Base-by-base conservation (phyloP, 1,140 invertebrate genomes). In the Bombus difficillimus region DNA sequence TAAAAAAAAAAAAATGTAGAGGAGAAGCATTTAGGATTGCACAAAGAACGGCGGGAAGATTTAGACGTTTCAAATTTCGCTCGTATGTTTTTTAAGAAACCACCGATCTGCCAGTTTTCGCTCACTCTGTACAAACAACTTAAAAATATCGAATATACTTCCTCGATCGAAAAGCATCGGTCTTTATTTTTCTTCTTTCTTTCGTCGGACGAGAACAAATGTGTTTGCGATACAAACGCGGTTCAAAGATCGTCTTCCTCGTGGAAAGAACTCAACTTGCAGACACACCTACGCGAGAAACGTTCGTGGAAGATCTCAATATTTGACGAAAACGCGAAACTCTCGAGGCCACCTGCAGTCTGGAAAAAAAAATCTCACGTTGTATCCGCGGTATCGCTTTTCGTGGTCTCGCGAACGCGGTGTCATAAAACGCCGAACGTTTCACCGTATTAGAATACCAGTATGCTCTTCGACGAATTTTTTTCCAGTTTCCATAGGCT, bases 1-100 rank as follows among this genome's bases (percentile, higher is more conserved):
- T 2, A 8, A 0, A 37, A 12, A 25, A 62, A 8, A 0, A 37
- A 12, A 25, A 62, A n/a, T 0, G 28, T 5, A 0, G 1, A 12
- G 39, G 10, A 1, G 3, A 18, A 74, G 43, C 18, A 2, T 25
- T 74, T 43, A 28, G 13, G 2, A 10, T 15, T 18, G 9, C 1
- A n/a, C 0, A 3, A n/a, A 28, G 15, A 43, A n/a, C 1, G 47
- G 32, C 8, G 32, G 15, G 28, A 73, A 47, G 8, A 13, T 22
- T 22, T 4, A 12, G 9, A 13, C 32, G 22, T 57, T 57, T 57
- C 3, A 57, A 75, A 57, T 34, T n/a, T 34, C 6, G 10, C 13
- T 3, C 3, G 6, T 2, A 39, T 10, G 8, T 5, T 53, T 22
- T 22, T 53, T 22, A 10, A 18, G 37, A 1, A 39, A 69, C 25